Evolutionary conservation across 2,888 invertebrate genomes (phyloP).

Genomic region (Erpobdella octoculata): DNA sequence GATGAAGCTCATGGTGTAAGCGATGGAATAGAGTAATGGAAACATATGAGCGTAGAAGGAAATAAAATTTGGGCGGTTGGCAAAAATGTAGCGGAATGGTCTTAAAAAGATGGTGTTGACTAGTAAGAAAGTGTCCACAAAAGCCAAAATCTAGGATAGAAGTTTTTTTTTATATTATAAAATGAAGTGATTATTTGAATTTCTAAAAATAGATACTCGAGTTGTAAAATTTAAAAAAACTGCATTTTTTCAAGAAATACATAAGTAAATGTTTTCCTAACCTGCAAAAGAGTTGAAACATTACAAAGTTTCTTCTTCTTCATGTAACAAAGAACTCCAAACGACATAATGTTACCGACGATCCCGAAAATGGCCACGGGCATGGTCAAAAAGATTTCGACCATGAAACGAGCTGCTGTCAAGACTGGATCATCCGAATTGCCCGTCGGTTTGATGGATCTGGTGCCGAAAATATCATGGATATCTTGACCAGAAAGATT

Average conservation of each 20-base stretch:
- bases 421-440: slow-evolving; percentile 7
- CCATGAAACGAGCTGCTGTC: slow-evolving; percentile 12
- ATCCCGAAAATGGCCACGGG: slow-evolving; percentile 33
- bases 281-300: slow-evolving; percentile 23
- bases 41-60: background rate
- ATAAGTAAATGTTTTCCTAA: background rate
- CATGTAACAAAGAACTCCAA: slow-evolving; percentile 25
- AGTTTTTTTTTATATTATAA: too few relatives aligned
- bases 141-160: slow-evolving; percentile 24
- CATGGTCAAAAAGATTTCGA: slow-evolving; percentile 29
- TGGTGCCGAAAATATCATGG: too few relatives aligned
- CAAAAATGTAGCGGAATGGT: slow-evolving; percentile 19
- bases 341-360: slow-evolving; percentile 32
- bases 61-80: background rate
- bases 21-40: background rate
- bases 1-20: slow-evolving; percentile 19
- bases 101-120: slow-evolving; percentile 3
- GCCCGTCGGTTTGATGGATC: too few relatives aligned
- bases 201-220: too few relatives aligned
- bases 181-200: too few relatives aligned
- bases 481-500: too few relatives aligned
- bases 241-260: too few relatives aligned
- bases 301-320: slow-evolving; percentile 25
- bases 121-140: slow-evolving; percentile 24
- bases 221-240: too few relatives aligned